Evolutionary conservation across 2,797 vertebrate genomes (phyloP), one percentile per base, ranked within the genome.

Genomic region (Mionectes olivaceus): DNA sequence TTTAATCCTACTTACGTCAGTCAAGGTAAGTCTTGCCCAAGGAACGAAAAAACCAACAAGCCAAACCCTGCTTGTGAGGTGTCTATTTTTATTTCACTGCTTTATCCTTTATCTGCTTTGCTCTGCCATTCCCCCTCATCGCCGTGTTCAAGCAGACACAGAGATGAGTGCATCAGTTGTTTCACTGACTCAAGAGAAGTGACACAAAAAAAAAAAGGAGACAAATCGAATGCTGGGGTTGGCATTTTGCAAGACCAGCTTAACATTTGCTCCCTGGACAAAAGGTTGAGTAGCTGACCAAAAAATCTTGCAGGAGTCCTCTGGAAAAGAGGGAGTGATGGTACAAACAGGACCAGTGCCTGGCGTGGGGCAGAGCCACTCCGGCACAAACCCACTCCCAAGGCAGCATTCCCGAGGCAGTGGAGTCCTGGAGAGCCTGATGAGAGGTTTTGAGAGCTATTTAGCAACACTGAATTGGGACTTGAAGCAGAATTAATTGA

Each of bases 401-500:
- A 16, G 74, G 82, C 90, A 89, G 90, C 24, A 9, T 35, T 84
- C 55, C 8, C 2, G 23, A 16, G 70, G 83, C 69, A 64, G 28
- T 12, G 4, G 39, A 89, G 82, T 2, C 71, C 92, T 57, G 75
- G 67, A 30, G 17, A 80, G 83, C 60, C 87, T 81, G 84, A 56
- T 37, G 80, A 61, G 86, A 93, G 87, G 90, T 55, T 87, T 95
- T 23, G 86, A 97, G 94, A 96, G 94, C 96, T 96, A 78, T 97
- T 97, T 96, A 96, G 92, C 89, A 55, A 56, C 69, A 46, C 94
- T 84, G 95, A 96, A 97, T 59, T 95, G 97, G 89, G 97, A 96
- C 96, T 93, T 96, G 96, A 97, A 95, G 96, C 95, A 97, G 97
- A 98, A 98, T 98, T 98, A 98, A 98, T 98, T 97, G 96, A 95